Base-by-base conservation (phyloP, 2,797 vertebrate species). In the Phalanger gymnotis region DNA sequence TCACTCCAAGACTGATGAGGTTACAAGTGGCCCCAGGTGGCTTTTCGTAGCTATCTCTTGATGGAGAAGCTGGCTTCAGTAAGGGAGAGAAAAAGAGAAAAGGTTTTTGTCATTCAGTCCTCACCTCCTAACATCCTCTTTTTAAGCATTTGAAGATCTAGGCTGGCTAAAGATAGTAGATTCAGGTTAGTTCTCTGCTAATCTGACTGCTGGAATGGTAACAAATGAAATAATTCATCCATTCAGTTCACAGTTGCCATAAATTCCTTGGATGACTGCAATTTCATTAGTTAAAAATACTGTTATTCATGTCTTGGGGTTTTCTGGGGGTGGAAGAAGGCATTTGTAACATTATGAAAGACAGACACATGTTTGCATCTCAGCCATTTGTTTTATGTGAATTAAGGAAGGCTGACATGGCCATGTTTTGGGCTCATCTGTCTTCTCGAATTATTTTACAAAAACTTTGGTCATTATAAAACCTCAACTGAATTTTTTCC, bases 371-470 rank as follows among this genome's bases (percentile, higher is more conserved):
- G n/a, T 93, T 90, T 94, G 96, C 90, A 95, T 13, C 22, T 40
- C n/a, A 91, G 51, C 5, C n/a, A 66, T 95, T 98, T 97, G 51
- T 92, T 94, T 94, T 93, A 95, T 16, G 90, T 92, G 66, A 96
- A 92, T 94, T 94, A 53, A 19, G 91, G 93, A 94, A 94, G 11
- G 51, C 93, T 95, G 54, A 56, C 51, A 96, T 53, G 94, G 4
- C 16, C 53, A 91, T 73, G 87, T 94, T 96, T 92, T 95, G 40
- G 94, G 95, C 58, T 92, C 81, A 55, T 92, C 47, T 54, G 22
- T 92, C 90, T 91, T 96, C 66, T 66, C 91, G 13, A 96, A 94
- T 97, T 96, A 95, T 56, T 96, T 96, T 96, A 90, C 92, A 94
- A 97, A 91, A 96, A 93, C 90, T 94, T 87, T 5, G 40, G 87